Percentiles rank a stretch among this genome's conserved stretches.
Conservation (phyloP, 1,140 invertebrate species). For the Leguminivora glycinivorella region DNA sequence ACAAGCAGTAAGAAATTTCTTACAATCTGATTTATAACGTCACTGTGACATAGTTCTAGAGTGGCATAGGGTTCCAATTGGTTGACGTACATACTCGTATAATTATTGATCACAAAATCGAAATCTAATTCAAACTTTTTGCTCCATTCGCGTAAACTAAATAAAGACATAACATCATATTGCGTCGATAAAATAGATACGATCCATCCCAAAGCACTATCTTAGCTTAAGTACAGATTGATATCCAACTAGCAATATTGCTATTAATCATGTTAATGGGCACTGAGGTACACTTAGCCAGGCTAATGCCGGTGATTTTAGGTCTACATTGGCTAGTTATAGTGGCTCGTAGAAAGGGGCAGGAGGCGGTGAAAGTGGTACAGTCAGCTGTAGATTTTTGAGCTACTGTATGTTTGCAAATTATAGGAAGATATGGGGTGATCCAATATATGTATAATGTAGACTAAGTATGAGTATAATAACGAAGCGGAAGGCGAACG, state of each 20-base stretch:
- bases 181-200: too few species aligned
- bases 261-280: neutral
- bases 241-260: neutral
- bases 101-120: too few species aligned
- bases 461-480: too few species aligned
- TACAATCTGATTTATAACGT: too few species aligned
- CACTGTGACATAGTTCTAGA: too few species aligned
- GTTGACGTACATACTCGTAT: too few species aligned
- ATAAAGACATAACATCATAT: too few species aligned
- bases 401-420: neutral
- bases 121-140: too few species aligned
- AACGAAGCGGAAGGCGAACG: too few species aligned
- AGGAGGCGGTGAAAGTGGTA: neutral
- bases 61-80: too few species aligned
- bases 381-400: neutral
- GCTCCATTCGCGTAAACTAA: too few species aligned
- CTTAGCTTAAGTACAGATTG: neutral
- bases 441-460: neutral
- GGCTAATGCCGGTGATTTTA: conserved; percentile 1
- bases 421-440: neutral
- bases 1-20: too few species aligned
- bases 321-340: neutral
- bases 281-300: neutral
- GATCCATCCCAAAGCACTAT: neutral
- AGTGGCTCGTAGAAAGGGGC: neutral